These are phyloP conservation scores for Porites cylindrica DNA, from an alignment of 92 coral and sea anemone species.

Conservation along the genomic window DNA sequence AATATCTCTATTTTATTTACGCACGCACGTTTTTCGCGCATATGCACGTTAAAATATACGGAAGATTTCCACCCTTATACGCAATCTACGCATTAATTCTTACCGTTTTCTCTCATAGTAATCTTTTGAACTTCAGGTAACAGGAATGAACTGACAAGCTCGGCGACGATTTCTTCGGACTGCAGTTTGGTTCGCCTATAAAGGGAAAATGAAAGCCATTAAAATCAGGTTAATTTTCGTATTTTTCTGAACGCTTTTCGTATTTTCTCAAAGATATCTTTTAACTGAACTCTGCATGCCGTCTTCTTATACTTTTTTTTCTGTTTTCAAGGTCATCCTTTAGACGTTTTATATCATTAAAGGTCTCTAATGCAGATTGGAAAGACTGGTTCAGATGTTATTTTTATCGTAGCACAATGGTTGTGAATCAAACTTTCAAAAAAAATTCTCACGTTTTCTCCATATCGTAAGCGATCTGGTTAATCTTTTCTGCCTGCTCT, in stretches of 20 bases:
- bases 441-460: slow-evolving; percentile 86
- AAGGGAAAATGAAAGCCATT: neutral
- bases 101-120: slow-evolving; percentile 97
- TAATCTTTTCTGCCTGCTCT: slow-evolving; percentile 93
- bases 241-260: too few relatives aligned
- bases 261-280: too few relatives aligned
- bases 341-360: neutral
- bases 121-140: slow-evolving; percentile 97
- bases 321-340: too few relatives aligned
- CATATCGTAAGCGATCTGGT: slow-evolving; percentile 93
- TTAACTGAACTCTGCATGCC: too few relatives aligned
- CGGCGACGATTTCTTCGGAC: slow-evolving; percentile 98
- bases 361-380: neutral
- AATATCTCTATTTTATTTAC: too few relatives aligned
- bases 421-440: too few relatives aligned
- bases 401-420: too few relatives aligned
- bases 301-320: too few relatives aligned
- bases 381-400: too few relatives aligned
- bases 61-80: too few relatives aligned
- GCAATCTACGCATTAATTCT: neutral
- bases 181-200: slow-evolving; percentile 89
- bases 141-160: slow-evolving; percentile 90
- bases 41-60: too few relatives aligned
- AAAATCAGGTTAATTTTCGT: neutral
- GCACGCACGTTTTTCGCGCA: too few relatives aligned